These are phyloP conservation scores for Vireo griseus DNA, from an alignment of 2,797 vertebrate genomes.

Conservation along the genomic window DNA sequence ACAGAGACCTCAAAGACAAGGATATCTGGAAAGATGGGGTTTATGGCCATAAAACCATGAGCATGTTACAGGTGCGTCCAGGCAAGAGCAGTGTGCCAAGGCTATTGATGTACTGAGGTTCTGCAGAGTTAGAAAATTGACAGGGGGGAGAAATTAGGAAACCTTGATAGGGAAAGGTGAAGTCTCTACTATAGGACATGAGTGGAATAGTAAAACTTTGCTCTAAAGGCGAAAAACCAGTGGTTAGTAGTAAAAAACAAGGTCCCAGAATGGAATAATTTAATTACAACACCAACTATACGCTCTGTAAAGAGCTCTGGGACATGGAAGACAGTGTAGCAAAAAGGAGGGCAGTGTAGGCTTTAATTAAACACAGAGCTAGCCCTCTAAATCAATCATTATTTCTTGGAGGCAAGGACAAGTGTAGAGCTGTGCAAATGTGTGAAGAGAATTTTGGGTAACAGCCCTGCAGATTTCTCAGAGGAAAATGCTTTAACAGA, in stretches of 20 bases:
- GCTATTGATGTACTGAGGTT: not conserved
- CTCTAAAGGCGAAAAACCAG: not conserved
- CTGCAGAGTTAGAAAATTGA: not conserved
- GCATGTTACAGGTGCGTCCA: not conserved
- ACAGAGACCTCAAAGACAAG: not conserved
- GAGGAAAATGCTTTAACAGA: constrained; percentile 23
- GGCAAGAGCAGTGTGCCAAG: not conserved
- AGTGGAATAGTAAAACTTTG: not conserved
- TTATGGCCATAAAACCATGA: not conserved
- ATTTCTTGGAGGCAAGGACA: constrained; percentile 14
- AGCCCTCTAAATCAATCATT: constrained; percentile 20
- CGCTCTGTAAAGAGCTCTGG: not conserved
- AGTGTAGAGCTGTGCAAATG: not conserved
- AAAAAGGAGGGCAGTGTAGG: not conserved
- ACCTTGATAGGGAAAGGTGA: not conserved
- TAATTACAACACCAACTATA: not conserved
- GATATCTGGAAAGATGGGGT: not conserved
- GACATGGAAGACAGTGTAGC: not conserved
- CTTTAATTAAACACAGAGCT: constrained; percentile 30
- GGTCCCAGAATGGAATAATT: not conserved
- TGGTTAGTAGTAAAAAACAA: not conserved
- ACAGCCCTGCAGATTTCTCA: not conserved
- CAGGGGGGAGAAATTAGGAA: not conserved
- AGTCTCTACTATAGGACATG: not conserved
- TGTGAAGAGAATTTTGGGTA: constrained; percentile 50